Evolutionary conservation across 2,888 invertebrate species (phyloP), one percentile per base, ranked within the genome.

Genomic region (Caenorhabditis sp.): DNA sequence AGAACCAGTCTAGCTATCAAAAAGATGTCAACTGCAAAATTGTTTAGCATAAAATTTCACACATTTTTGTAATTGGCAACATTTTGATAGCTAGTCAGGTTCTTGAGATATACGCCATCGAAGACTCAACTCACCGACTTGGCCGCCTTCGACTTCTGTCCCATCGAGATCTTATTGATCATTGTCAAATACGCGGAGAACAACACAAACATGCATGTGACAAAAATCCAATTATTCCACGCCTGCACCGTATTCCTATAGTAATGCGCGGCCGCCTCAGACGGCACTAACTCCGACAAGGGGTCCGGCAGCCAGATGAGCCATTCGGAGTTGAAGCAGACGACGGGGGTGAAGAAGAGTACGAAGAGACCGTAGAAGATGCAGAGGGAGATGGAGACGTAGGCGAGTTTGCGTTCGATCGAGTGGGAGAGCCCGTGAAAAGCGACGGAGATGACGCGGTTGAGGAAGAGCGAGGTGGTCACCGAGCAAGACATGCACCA

Each of bases 161-260:
- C 79, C 58, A 56, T 64, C 5, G 79, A 70, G 24, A 79, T 49
- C 28, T 66, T 63, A 22, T 79, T 72, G 26, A 79, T 64, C 64
- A 79, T 38, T 41, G 41, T 51, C 26, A 61, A 63, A 44, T 77
- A 77, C 54, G 61, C 22, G 14, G 69, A 49, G 54, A 79, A 79
- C 26, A 79, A 49, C 16, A 79, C n/a, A 35, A 79, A 47, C 70
- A 79, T 79, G 16, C 72, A 63, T 0, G 49, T 41, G 31, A 79
- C 79, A 58, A 79, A 79, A 64, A 72, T 64, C 72, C 72, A 72
- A 59, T 79, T 79, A 38, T 79, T 79, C 79, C 79, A 79, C 12
- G 79, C 54, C 49, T 72, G 79, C 3, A 47, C 63, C 1, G n/a
- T 44, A 28, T 63, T 63, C 26, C 63, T 1, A 61, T 63, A 51